Percentiles rank a stretch among this genome's conserved stretches.
Conservation (phyloP, 2,113 vertebrate species). For the Corydoras maculifer region DNA sequence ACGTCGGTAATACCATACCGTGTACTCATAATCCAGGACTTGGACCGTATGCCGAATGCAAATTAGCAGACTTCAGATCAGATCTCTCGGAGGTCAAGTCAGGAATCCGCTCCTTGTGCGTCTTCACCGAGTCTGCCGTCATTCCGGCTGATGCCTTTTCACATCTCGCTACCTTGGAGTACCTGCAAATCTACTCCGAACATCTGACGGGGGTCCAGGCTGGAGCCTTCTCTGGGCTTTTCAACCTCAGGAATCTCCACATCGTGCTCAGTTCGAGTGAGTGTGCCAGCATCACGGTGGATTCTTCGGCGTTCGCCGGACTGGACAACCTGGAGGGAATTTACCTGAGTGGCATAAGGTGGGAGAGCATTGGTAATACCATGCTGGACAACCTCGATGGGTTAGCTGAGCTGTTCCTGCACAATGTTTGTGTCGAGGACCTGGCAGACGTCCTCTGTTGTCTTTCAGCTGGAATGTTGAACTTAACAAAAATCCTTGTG, state of each 20-base stretch:
- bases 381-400: constrained; percentile 27
- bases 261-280: neutral
- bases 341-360: constrained; percentile 8
- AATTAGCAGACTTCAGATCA: constrained; percentile 12
- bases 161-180: constrained; percentile 20
- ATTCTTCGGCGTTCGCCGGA: constrained; percentile 26
- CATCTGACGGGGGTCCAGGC: constrained; percentile 1
- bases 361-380: constrained; percentile 8
- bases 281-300: constrained; percentile 15
- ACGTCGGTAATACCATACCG: neutral
- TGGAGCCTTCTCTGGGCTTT: constrained; percentile 27
- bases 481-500: constrained; percentile 18
- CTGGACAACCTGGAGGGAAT: constrained; percentile 32
- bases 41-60: constrained; percentile 34
- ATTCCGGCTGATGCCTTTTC: constrained; percentile 31
- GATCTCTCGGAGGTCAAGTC: constrained; percentile 24
- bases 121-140: neutral
- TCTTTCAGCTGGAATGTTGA: constrained; percentile 21
- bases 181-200: constrained; percentile 1
- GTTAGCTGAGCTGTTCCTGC: constrained; percentile 20
- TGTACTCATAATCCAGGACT: constrained; percentile 1
- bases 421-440: constrained; percentile 2
- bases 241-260: constrained; percentile 17
- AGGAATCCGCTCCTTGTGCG: constrained; percentile 16
- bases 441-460: constrained; percentile 36